These are phyloP conservation scores for Lysandra bellargus DNA, from an alignment of 2,888 invertebrate species.

Conservation along the genomic window DNA sequence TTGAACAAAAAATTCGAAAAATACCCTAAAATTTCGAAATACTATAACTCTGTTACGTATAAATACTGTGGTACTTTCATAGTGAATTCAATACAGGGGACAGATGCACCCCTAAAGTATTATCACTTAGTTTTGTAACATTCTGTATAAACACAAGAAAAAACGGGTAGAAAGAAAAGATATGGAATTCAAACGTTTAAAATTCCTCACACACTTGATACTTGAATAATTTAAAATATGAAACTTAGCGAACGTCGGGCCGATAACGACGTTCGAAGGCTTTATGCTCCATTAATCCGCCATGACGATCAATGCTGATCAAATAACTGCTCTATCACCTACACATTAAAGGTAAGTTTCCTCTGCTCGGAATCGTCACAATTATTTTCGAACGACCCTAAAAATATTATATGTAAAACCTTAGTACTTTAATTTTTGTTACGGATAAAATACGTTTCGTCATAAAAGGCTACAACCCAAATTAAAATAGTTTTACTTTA, in stretches of 20 bases:
- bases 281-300: neutral
- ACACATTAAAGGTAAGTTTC: neutral
- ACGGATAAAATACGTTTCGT: neutral
- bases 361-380: neutral
- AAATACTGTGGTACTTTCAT: no score
- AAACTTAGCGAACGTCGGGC: slow-evolving; percentile 23
- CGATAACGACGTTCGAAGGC: slow-evolving; percentile 17
- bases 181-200: neutral
- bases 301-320: neutral
- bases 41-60: no score
- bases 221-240: slow-evolving; percentile 23
- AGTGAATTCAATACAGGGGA: no score
- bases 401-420: slow-evolving; percentile 6
- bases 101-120: no score
- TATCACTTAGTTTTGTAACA: no score
- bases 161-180: neutral
- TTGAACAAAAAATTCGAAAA: neutral
- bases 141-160: no score
- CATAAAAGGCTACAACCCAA: neutral
- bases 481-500: no score
- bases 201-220: slow-evolving; percentile 10
- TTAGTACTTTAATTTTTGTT: neutral
- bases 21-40: neutral
- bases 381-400: neutral
- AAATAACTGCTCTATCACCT: neutral